Evolutionary conservation across 2,888 invertebrate species (phyloP), one percentile per base, ranked within the genome.

Genomic region (Latrodectus elegans): DNA sequence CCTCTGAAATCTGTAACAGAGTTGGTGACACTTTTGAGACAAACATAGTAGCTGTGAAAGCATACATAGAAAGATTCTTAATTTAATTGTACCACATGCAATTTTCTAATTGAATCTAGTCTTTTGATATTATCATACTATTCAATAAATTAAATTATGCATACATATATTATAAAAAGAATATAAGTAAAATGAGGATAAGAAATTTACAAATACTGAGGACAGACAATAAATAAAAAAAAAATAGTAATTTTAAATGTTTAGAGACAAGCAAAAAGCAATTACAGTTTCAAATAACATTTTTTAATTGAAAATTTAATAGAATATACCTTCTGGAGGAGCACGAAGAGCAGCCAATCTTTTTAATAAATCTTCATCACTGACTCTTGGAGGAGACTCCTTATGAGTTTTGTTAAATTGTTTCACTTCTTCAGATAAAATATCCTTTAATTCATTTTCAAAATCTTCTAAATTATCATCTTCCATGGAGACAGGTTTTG

Each of bases 321-420:
- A 38, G 38, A 38, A 38, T 6, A 17, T 71, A 87, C 81, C 86
- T 81, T 87, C 77, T 38, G 86, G 86, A 38, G 86, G 86, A 11
- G 81, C 55, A 55, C 81, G 22, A 12, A 87, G 38, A 55, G 86
- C 81, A 15, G 53, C 70, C n/a, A 87, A 51, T 55, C 81, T 65
- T 49, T 22, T 76, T 12, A 87, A 9, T 49, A 87, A 15, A 10
- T 87, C 86, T 0, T 81, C 86, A 72, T 87, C 76, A 60, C 14
- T 72, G 67, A 26, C 22, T 49, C 26, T 77, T 0, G 77, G n/a
- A 12, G 76, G 76, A 10, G 86, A 77, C 22, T 52, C 14, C 15
- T 26, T 77, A 1, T 11, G 0, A 14, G 17, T 60, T n/a, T 70
- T 52, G 38, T 72, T 71, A 8, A 49, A 15, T n/a, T 65, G 60